phyloP scores from a whole-genome alignment of 2,888 invertebrate species.

The Lasioglossum leucozonium region DNA sequence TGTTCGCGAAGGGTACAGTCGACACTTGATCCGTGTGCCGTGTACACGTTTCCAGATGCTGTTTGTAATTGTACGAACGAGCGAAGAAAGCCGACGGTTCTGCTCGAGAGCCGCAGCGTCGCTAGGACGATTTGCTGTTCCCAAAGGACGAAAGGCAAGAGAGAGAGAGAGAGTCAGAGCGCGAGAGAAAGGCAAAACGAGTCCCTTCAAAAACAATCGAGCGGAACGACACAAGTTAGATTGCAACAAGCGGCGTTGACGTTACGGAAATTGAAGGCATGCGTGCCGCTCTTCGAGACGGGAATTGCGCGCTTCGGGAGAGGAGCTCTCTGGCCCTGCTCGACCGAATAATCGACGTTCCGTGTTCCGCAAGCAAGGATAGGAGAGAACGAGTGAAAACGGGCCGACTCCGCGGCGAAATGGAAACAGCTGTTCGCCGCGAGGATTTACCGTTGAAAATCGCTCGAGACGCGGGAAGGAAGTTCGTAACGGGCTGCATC shows the following conservation, averaged over 20 bases:
- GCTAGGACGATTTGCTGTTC: background rate
- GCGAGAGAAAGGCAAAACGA: background rate
- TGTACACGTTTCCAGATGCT: constrained; percentile 18
- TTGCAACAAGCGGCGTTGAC: constrained; percentile 60
- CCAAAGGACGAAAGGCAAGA: background rate
- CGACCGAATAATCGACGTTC: constrained; percentile 50
- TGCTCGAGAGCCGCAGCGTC: constrained; percentile 7
- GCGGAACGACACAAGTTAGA: constrained; percentile 61
- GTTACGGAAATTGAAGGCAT: constrained; percentile 64
- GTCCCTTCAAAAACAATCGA: constrained; percentile 60
- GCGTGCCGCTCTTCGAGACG: constrained; percentile 41
- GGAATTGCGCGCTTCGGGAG: constrained; percentile 21
- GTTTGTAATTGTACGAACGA: constrained; percentile 34
- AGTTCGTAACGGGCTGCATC: background rate
- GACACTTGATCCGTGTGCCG: background rate
- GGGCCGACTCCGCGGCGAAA: constrained; percentile 23
- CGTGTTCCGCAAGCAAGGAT: constrained; percentile 31
- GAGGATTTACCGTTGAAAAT: constrained; percentile 10
- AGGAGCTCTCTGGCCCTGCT: background rate
- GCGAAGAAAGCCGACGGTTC: background rate
- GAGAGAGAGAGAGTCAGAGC: background rate
- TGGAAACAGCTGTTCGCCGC: constrained; percentile 12
- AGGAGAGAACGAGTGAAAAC: constrained; percentile 9
- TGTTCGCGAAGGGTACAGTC: background rate
- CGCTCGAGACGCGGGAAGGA: background rate